Percentiles rank a stretch among this genome's conserved stretches.
phyloP scores from a whole-genome alignment of 2,888 invertebrate species.

The Dysmachus trigonus region DNA sequence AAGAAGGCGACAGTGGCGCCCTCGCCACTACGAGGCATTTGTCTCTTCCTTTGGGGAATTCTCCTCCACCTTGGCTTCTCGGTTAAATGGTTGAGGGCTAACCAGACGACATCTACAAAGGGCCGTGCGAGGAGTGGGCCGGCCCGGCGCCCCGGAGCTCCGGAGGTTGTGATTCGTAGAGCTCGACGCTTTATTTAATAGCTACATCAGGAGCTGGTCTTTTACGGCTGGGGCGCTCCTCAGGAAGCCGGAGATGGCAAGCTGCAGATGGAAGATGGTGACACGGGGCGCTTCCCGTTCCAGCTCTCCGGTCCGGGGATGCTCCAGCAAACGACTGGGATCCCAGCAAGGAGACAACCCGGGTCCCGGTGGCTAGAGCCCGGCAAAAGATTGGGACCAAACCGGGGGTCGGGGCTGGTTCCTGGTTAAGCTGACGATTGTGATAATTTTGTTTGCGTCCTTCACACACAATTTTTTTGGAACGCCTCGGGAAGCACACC shows the following conservation, averaged over 20 bases:
- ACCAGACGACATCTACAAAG: constrained; percentile 32
- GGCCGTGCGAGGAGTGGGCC: background rate
- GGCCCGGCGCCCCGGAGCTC: background rate
- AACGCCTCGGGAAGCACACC: background rate
- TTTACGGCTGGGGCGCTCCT: constrained; percentile 8
- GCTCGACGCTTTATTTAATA: constrained; percentile 34
- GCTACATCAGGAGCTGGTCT: constrained; percentile 39
- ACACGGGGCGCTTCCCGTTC: background rate
- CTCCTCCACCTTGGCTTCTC: constrained; percentile 23
- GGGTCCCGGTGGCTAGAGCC: background rate
- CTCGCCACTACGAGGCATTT: constrained; percentile 12
- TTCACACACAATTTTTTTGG: constrained; percentile 43
- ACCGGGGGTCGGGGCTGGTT: background rate
- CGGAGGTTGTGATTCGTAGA: constrained; percentile 9
- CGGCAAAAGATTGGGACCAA: constrained; percentile 31
- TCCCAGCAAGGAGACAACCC: background rate
- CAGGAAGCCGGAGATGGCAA: constrained; percentile 17
- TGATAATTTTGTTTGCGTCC: constrained; percentile 46
- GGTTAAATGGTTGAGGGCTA: constrained; percentile 35
- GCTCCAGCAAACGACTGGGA: background rate
- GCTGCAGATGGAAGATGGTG: constrained; percentile 32
- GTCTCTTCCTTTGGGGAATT: constrained; percentile 12
- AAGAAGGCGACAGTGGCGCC: constrained; percentile 16
- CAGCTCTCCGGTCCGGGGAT: background rate
- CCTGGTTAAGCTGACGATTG: constrained; percentile 47